Base-by-base conservation (phyloP, 2,113 vertebrate species). In the Axis porcinus region DNA sequence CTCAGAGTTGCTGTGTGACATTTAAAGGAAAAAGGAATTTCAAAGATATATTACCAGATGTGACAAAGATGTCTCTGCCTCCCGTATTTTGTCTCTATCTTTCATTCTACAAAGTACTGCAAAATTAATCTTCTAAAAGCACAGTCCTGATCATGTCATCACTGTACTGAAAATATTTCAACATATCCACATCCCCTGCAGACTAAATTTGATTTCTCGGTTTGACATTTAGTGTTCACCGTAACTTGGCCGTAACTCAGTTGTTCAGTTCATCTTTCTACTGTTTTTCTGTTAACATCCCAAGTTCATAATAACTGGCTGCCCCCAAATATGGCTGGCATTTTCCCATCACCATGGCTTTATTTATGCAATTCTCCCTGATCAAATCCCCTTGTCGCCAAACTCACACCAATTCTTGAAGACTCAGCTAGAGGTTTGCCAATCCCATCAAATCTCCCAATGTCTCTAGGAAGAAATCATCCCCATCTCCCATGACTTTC, bases 51-150 rank as follows among this genome's bases (percentile, higher is more conserved):
- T 74, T 52, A 97, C 86, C n/a, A 85, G 78, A 54, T n/a, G 70
- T 91, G 91, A 89, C 82, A 97, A 89, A 97, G 79, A 57, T 52
- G 55, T 52, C 50, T 40, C 40, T 89, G 78, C 45, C 12, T 70
- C 36, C 28, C 64, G 8, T 78, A 47, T 94, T 95, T 90, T 81
- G 27, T 94, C 64, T 93, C 93, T 70, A 10, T 52, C 91, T 95
- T 88, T 92, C 43, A 83, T 60, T 94, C 64, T 70, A 88, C 47
- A 92, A 86, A 90, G 30, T 40, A 67, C n/a, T 88, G 28, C 33
- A 88, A 89, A 97, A 96, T 92, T 92, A 94, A 98, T 90, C 92
- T 88, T 90, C 67, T 93, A 83, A 95, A 93, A 95, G 57, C 52
- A 85, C 43, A 84, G 81, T 60, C 76, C 57, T 85, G 55, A 87